Conservation (phyloP, 30 jellyfish, hydroid and myxozoan genomes). For the Morbakka virulenta region DNA sequence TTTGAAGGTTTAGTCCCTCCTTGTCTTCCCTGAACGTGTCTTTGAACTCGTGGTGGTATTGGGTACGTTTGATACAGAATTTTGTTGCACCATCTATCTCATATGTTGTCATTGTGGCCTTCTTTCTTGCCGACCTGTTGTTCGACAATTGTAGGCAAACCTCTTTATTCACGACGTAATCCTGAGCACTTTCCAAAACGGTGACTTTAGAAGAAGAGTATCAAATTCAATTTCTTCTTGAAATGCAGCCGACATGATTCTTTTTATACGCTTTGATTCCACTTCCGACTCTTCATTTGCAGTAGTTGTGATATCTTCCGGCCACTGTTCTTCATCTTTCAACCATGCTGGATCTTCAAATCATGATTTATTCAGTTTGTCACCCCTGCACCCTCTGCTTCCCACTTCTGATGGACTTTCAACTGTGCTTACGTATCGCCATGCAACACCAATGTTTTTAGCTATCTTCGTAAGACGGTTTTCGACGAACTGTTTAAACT, state of each 20-base stretch:
- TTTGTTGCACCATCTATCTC: no score
- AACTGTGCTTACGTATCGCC: conserved; percentile 33
- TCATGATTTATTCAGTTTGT: neutral
- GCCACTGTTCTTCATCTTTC: neutral
- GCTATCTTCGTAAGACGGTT: conserved; percentile 50
- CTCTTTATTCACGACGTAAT: conserved; percentile 32
- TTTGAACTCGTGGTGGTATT: neutral
- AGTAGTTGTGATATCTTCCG: neutral
- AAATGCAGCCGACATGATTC: conserved; percentile 6
- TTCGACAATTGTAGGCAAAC: conserved; percentile 32
- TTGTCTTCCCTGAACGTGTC: no score
- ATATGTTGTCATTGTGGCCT: no score
- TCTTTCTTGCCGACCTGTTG: no score
- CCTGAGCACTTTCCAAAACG: conserved; percentile 21
- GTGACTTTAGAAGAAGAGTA: conserved; percentile 2
- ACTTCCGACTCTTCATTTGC: conserved; percentile 3
- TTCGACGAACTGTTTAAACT: conserved; percentile 49
- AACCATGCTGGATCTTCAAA: conserved; percentile 1
- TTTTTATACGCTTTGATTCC: conserved; percentile 16
- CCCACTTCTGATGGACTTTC: conserved; percentile 39
- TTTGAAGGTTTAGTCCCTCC: no score
- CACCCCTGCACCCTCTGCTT: conserved; percentile 9
- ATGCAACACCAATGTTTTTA: conserved; percentile 16
- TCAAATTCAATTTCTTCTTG: neutral
- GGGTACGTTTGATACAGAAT: conserved; percentile 10